These are phyloP conservation scores for Ichneumon xanthorius DNA, from an alignment of 2,888 invertebrate genomes.

Conservation along the genomic window DNA sequence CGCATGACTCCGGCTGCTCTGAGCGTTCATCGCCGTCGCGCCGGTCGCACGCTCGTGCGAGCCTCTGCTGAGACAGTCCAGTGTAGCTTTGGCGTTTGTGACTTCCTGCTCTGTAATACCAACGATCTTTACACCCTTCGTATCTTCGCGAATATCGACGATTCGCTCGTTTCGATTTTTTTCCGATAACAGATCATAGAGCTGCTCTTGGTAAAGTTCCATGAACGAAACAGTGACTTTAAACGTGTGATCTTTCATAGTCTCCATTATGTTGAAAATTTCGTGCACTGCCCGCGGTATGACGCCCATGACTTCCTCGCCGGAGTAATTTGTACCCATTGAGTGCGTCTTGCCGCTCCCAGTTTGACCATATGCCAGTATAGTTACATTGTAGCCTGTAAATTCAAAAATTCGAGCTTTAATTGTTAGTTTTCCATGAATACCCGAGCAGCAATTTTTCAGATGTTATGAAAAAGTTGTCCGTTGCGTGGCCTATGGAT, in stretches of 20 bases:
- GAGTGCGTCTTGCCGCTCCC: constrained; percentile 97
- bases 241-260: constrained; percentile 88
- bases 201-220: constrained; percentile 95
- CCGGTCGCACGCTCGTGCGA: constrained; percentile 93
- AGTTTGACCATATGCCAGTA: constrained; percentile 97
- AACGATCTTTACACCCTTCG: constrained; percentile 84
- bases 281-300: constrained; percentile 95
- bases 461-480: too few species aligned
- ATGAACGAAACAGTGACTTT: constrained; percentile 93
- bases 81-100: constrained; percentile 88
- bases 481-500: too few species aligned
- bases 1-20: constrained; percentile 96
- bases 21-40: constrained; percentile 96
- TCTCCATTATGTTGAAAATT: constrained; percentile 90
- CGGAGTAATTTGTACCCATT: constrained; percentile 93
- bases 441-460: too few species aligned
- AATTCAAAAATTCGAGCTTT: neutral
- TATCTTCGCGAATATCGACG: constrained; percentile 94
- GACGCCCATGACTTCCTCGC: constrained; percentile 89
- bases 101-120: constrained; percentile 89
- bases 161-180: constrained; percentile 89
- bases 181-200: constrained; percentile 92
- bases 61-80: constrained; percentile 89
- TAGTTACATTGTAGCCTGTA: constrained; percentile 95
- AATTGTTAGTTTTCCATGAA: too few species aligned